Conservation (phyloP, 2,797 vertebrate species). For the Gadopsis marmoratus region DNA sequence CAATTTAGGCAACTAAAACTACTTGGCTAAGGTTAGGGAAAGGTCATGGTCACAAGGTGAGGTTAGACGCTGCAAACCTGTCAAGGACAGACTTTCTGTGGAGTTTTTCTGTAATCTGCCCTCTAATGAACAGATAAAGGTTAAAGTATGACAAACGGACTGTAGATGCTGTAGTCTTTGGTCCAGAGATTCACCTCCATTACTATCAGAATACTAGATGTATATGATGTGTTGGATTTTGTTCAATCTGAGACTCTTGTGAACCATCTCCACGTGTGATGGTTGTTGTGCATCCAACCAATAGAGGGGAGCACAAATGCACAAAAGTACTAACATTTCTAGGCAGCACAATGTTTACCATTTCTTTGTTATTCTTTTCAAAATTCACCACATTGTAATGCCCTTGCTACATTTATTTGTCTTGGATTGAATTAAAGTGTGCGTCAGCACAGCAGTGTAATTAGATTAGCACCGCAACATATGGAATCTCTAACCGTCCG, state of each 20-base stretch:
- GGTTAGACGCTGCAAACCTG: neutral
- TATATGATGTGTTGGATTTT: neutral
- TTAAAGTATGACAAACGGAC: neutral
- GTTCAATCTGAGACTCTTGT: neutral
- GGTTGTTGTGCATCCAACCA: neutral
- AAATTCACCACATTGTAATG: neutral
- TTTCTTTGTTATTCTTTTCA: neutral
- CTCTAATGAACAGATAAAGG: neutral
- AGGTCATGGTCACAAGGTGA: neutral
- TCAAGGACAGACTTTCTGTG: neutral
- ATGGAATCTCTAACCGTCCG: slow-evolving; percentile 42
- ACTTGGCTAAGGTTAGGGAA: neutral
- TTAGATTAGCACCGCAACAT: slow-evolving; percentile 51
- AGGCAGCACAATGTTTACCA: neutral
- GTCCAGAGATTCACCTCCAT: neutral
- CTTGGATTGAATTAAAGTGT: slow-evolving; percentile 24
- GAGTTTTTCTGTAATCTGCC: neutral
- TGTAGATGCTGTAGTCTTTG: neutral
- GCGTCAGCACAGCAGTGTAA: slow-evolving; percentile 30
- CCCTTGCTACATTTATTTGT: slow-evolving; percentile 27
- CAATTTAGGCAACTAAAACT: too few relatives aligned
- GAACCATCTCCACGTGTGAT: neutral
- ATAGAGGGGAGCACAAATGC: neutral
- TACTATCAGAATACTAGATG: neutral
- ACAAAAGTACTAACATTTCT: neutral